Base-by-base conservation (phyloP, 2,113 vertebrate genomes). In the Takifugu flavidus region DNA sequence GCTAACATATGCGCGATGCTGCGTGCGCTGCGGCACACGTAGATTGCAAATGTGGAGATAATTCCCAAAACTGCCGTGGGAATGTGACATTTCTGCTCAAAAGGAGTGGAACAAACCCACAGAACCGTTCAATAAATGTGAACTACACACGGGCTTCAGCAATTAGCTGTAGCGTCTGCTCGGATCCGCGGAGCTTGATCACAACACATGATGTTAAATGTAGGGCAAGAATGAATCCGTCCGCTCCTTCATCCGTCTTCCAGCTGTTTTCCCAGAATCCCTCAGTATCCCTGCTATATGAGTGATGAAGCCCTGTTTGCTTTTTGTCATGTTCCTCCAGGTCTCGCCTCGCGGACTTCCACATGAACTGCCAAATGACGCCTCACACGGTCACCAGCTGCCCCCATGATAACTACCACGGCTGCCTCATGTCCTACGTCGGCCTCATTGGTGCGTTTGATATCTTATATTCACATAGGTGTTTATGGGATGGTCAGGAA, bases 321-420 rank as follows among this genome's bases (percentile, higher is more conserved):
- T 49, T 28, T 44, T 72, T 54, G 25, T 59, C 26, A 11, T 51
- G 39, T 60, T 31, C 5, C 49, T 28, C 1, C 78, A 98, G 96
- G 88, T 96, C 95, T 77, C 92, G 96, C 8, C 88, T 98, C 72
- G 95, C 95, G 0, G 95, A 98, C 76, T 98, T 95, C 89, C 93
- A 98, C 63, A 84, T 92, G 86, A 98, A 94, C 78, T 98, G 96
- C 75, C 94, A 93, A 67, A 82, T 90, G 64, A 93, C 93, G 49
- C 78, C 89, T 61, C 94, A 93, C 82, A 90, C 90, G 0, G 87
- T 85, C 50, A 95, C 93, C 59, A 89, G 86, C 86, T 98, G 96
- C 70, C 94, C 94, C 0, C 85, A 93, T 1, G 94, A 96, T 70
- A 95, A 94, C 86, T 97, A 93, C 90, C 93, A 94, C 70, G 94